Evolutionary conservation across 2,888 invertebrate genomes (phyloP), one percentile per base, ranked within the genome.

Genomic region (Lathronympha strigana): DNA sequence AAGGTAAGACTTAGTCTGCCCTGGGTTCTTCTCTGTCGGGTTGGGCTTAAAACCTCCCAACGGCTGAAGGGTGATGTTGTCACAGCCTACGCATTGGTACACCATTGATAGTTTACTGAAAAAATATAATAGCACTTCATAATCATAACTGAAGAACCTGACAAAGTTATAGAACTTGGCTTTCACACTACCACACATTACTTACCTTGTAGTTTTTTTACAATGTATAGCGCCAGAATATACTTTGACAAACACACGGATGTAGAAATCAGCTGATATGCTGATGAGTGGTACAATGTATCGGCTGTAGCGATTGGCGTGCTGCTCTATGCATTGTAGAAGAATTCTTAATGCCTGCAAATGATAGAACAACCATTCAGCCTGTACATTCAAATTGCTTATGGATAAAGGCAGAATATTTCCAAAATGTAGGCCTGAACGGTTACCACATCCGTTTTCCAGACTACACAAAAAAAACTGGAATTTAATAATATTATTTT

Each of bases 201-300:
- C 38, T 45, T 57, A 96, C 96, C 95, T 96, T 54, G 96, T 95
- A 50, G 96, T 96, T 75, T 94, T 94, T 90, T 99, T 99, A 77
- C 98, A 98, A 73, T 95, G 95, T 45, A 94, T 91, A 58, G 97
- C 96, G 38, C 98, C 96, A 0, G 95, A 94, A 74, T 93, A 95
- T 0, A 99, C 92, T 75, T 95, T 94, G 0, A 99, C 97, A 84
- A 99, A 98, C 8, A 99, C 95, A 67, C 99, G 92, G 40, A 99
- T 95, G 83, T 99, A 99, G 90, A 99, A 99, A 86, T 99, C 99
- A 0, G 96, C 97, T 21, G 98, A 98, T 70, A 99, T 86, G 25
- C 97, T 97, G 2, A 99, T 82, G 47, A 99, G 80, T 0, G 99
- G 99, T 45, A 95, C 95, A 72, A 98, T 98, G 84, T 98, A 98